These are phyloP conservation scores for Micoletzkya japonica DNA, from an alignment of 2,888 invertebrate genomes.

Conservation along the genomic window DNA sequence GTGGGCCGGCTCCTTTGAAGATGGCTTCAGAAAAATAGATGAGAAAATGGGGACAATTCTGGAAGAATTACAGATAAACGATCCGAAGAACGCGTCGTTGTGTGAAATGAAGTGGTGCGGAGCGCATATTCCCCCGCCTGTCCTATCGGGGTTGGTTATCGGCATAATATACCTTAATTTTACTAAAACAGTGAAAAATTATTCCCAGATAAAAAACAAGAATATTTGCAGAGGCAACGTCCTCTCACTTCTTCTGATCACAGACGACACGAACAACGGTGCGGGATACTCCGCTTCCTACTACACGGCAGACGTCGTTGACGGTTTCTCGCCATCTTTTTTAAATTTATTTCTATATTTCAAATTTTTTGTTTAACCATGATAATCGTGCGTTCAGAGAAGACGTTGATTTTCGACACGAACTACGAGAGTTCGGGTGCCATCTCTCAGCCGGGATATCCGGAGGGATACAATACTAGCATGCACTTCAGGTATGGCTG, in stretches of 20 bases:
- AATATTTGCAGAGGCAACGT: constrained; percentile 1
- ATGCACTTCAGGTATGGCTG: constrained; percentile 10
- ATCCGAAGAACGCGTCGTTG: too few relatives aligned
- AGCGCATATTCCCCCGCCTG: too few relatives aligned
- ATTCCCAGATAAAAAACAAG: not conserved
- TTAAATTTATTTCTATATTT: not conserved
- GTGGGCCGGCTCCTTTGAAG: too few relatives aligned
- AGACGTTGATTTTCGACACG: constrained; percentile 4
- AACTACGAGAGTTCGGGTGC: not conserved
- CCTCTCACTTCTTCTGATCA: constrained; percentile 5
- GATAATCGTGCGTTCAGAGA: too few relatives aligned
- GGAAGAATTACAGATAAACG: too few relatives aligned
- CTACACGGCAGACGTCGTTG: constrained; percentile 15
- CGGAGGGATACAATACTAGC: constrained; percentile 14
- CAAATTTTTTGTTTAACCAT: not conserved
- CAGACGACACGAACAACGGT: constrained; percentile 5
- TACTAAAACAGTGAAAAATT: not conserved
- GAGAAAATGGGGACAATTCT: too few relatives aligned
- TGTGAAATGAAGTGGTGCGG: too few relatives aligned
- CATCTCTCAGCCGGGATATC: constrained; percentile 7
- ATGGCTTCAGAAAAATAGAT: too few relatives aligned
- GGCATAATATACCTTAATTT: too few relatives aligned
- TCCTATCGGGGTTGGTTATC: too few relatives aligned
- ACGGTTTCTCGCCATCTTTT: not conserved
- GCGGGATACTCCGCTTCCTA: constrained; percentile 16